Percentiles rank a stretch among this genome's conserved stretches.
phyloP scores from a whole-genome alignment of 2,113 vertebrate genomes.

The Illadopsis cleaveri region DNA sequence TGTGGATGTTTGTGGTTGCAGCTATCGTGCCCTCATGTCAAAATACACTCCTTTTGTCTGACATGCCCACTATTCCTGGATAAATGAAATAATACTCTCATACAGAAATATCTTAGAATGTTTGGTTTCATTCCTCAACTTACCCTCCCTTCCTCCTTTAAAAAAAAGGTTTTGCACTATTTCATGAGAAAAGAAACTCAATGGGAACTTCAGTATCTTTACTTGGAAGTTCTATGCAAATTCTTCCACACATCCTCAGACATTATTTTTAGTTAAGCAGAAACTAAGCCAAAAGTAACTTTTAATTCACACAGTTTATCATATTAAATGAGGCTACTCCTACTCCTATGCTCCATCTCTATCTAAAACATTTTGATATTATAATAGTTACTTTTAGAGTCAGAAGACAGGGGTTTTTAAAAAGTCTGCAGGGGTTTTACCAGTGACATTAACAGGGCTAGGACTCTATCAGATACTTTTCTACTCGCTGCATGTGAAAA shows the following conservation, averaged over 20 bases:
- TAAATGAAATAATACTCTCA: not conserved
- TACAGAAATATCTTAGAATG: not conserved
- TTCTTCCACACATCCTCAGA: not conserved
- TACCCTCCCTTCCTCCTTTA: not conserved
- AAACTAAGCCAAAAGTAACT: not conserved
- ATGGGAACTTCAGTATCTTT: not conserved
- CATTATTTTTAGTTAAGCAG: not conserved
- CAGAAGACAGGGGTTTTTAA: not conserved
- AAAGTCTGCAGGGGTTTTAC: not conserved
- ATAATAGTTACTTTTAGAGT: not conserved
- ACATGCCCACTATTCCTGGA: not conserved
- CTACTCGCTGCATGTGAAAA: not conserved
- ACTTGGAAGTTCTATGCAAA: fast-evolving
- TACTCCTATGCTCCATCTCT: not conserved
- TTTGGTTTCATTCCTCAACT: not conserved
- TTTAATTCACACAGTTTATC: not conserved
- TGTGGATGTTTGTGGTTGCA: not conserved
- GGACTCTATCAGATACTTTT: not conserved
- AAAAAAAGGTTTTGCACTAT: not conserved
- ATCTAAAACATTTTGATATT: not conserved
- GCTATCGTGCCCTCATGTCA: not conserved
- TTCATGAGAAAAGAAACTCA: not conserved
- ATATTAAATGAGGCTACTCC: not conserved
- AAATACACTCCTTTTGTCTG: not conserved
- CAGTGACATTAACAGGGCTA: not conserved